These are phyloP conservation scores for Drosophila nasuta DNA, from an alignment of 1,140 invertebrate genomes.

Conservation along the genomic window DNA sequence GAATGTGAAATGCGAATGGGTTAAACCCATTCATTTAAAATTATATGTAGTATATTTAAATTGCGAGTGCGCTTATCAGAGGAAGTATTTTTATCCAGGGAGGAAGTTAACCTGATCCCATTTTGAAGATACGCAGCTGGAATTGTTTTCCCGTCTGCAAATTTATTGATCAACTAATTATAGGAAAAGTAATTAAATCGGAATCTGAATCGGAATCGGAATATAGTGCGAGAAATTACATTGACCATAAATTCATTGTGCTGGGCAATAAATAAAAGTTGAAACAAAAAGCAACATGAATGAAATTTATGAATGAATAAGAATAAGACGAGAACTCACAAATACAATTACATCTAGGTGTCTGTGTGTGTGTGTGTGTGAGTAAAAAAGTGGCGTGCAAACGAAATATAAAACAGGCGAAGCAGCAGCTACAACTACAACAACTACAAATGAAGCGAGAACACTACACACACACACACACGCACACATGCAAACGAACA, in stretches of 20 bases:
- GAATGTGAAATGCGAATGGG: no score
- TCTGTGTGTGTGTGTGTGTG: slow-evolving; percentile 48
- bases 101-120: not conserved
- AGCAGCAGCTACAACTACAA: slow-evolving; percentile 23
- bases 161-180: not conserved
- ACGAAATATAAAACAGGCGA: slow-evolving; percentile 75
- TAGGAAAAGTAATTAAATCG: not conserved
- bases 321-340: slow-evolving; percentile 52
- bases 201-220: slow-evolving; percentile 10
- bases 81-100: not conserved
- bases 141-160: not conserved
- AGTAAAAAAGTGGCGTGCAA: slow-evolving; percentile 74
- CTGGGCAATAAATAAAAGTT: slow-evolving; percentile 44
- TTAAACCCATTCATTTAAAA: no score
- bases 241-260: slow-evolving; percentile 31
- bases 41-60: not conserved
- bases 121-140: not conserved
- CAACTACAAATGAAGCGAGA: slow-evolving; percentile 27
- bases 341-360: not conserved
- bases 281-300: slow-evolving; percentile 53
- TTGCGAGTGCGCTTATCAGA: not conserved
- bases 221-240: slow-evolving; percentile 28
- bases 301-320: slow-evolving; percentile 77
- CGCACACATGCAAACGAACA: slow-evolving; percentile 29
- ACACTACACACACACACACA: slow-evolving; percentile 31